A percentile compares a stretch with the other conserved stretches of the same genome.
Evolutionary conservation across 2,888 invertebrate species (phyloP).

Genomic region (Diogma glabrata): DNA sequence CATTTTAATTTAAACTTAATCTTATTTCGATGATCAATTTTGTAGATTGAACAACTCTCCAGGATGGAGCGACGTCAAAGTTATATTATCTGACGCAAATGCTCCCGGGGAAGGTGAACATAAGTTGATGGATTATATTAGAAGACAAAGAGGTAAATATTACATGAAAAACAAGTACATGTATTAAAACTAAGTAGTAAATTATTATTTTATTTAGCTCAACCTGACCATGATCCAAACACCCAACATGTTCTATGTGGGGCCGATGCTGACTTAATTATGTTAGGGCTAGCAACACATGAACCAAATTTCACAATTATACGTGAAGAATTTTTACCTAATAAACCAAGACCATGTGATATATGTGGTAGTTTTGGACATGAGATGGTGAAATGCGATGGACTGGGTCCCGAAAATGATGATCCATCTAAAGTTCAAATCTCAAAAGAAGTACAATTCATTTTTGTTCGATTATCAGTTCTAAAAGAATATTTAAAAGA

Average conservation of each 20-base stretch:
- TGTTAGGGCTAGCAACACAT: constrained; percentile 96
- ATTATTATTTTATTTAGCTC: too few species aligned
- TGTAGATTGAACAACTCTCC: constrained; percentile 83
- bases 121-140: constrained; percentile 98
- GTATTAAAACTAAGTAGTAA: too few species aligned
- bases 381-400: constrained; percentile 87
- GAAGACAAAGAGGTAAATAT: constrained; percentile 66
- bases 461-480: constrained; percentile 87
- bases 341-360: constrained; percentile 90
- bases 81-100: constrained; percentile 97
- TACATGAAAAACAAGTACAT: too few species aligned
- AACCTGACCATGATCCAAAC: constrained; percentile 94
- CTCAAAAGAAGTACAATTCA: constrained; percentile 71
- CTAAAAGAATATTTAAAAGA: constrained; percentile 85
- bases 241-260: constrained; percentile 96
- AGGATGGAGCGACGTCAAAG: constrained; percentile 88
- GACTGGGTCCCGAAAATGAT: constrained; percentile 50
- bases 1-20: constrained; percentile 30
- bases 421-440: constrained; percentile 47
- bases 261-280: constrained; percentile 96
- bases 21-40: not conserved
- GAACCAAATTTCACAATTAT: constrained; percentile 99
- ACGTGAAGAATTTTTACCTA: constrained; percentile 96
- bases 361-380: constrained; percentile 86
- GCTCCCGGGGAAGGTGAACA: constrained; percentile 98